These are phyloP conservation scores for Psilanteris sp. DNA, from an alignment of 1,140 invertebrate species.

Conservation along the genomic window DNA sequence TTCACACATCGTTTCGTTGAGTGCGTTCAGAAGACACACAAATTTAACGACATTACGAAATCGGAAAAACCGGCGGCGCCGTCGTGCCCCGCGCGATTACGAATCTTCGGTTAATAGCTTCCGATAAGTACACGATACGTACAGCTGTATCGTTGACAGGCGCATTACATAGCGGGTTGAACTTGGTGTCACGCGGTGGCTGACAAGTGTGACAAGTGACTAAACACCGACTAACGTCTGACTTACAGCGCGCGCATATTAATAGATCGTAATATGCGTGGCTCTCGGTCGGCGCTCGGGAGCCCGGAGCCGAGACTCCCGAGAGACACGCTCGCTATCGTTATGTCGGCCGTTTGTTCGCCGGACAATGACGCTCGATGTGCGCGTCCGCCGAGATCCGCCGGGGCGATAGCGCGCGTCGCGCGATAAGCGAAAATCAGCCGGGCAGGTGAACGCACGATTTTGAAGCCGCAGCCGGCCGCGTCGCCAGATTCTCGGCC, in stretches of 20 bases:
- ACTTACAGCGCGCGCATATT: slow-evolving; percentile 72
- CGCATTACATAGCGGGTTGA: slow-evolving; percentile 64
- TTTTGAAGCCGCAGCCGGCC: slow-evolving; percentile 23
- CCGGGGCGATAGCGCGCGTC: slow-evolving; percentile 33
- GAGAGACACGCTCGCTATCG: slow-evolving; percentile 46
- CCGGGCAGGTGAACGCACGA: slow-evolving; percentile 39
- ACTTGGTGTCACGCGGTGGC: slow-evolving; percentile 60
- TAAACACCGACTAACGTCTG: slow-evolving; percentile 72
- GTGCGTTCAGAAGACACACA: no score
- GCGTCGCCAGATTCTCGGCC: slow-evolving; percentile 21
- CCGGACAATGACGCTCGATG: slow-evolving; percentile 51
- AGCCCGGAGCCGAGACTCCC: slow-evolving; percentile 24
- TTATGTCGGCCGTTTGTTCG: slow-evolving; percentile 62
- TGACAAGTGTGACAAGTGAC: slow-evolving; percentile 74
- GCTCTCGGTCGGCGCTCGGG: slow-evolving; percentile 12
- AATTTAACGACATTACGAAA: no score
- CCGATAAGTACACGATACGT: slow-evolving; percentile 57
- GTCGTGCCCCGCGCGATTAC: slow-evolving; percentile 3
- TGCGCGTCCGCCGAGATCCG: slow-evolving; percentile 32
- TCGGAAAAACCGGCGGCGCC: no score
- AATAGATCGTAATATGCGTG: slow-evolving; percentile 74
- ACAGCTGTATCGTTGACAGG: slow-evolving; percentile 67
- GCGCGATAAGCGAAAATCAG: slow-evolving; percentile 27
- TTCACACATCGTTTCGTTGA: no score
- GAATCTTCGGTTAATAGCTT: slow-evolving; percentile 56